Evolutionary conservation across 2,113 vertebrate species (phyloP).

Genomic region (Chloebia gouldiae): DNA sequence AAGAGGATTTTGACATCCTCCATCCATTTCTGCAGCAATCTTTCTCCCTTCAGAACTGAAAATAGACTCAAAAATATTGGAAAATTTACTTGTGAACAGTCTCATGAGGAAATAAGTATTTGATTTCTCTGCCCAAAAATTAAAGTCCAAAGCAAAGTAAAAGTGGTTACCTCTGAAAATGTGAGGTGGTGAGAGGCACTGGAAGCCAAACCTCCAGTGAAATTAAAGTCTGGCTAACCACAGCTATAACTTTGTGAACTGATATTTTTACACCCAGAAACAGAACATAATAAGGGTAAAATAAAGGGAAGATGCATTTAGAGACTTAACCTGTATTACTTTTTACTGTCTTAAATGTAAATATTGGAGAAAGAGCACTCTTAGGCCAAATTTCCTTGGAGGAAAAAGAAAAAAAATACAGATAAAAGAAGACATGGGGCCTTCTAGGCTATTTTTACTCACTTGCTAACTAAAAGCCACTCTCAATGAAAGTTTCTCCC

Average conservation of each 20-base stretch:
- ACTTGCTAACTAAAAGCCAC: not conserved
- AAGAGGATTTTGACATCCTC: not conserved
- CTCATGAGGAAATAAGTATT: not conserved
- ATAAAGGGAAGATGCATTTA: not conserved
- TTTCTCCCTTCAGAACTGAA: not conserved
- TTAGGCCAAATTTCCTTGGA: not conserved
- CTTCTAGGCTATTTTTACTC: not conserved
- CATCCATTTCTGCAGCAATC: not conserved
- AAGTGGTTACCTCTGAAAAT: not conserved
- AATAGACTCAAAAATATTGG: not conserved
- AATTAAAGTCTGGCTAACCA: not conserved
- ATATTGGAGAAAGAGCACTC: not conserved
- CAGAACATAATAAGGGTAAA: not conserved
- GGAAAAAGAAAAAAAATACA: rapidly evolving
- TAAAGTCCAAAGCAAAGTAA: not conserved
- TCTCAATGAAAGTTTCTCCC: not conserved
- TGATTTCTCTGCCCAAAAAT: not conserved
- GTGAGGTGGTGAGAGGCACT: not conserved
- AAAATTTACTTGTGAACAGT: not conserved
- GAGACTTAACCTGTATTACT: not conserved
- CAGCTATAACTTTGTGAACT: not conserved
- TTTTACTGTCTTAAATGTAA: not conserved
- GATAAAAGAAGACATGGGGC: not conserved
- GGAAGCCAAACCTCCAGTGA: not conserved
- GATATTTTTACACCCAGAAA: not conserved